Evolutionary conservation across 2,888 invertebrate species (phyloP).

Genomic region (Orthonychiurus folsomi): DNA sequence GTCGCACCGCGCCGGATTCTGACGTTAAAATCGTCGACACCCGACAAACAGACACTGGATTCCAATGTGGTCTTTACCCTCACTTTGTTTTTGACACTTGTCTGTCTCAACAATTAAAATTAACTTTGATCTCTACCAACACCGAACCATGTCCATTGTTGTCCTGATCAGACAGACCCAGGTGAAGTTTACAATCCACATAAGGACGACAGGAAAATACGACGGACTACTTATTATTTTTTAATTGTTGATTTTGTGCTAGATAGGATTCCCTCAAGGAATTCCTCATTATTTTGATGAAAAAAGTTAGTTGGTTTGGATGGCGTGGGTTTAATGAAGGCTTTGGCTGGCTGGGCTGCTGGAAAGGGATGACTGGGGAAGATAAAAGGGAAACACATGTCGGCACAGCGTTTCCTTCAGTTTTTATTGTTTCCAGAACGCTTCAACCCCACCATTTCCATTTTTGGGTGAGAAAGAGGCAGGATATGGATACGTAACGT

Average conservation of each 20-base stretch:
- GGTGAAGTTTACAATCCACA: no score
- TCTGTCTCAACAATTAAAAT: no score
- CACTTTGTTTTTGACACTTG: neutral
- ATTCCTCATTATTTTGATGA: neutral
- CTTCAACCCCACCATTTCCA: constrained; percentile 1
- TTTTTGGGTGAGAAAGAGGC: neutral
- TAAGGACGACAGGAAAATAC: no score
- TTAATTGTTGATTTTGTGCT: no score
- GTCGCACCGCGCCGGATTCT: neutral
- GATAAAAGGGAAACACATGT: neutral
- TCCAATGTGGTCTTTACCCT: neutral
- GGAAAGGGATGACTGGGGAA: neutral
- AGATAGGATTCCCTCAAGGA: neutral
- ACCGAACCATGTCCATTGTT: no score
- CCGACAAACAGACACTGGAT: neutral
- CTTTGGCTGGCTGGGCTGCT: neutral
- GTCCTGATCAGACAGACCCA: no score
- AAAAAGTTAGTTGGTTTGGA: no score
- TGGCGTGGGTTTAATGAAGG: neutral
- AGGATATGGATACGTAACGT: neutral
- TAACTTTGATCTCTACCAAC: no score
- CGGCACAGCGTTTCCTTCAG: neutral
- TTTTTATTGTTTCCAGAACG: neutral
- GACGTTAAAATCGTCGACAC: neutral
- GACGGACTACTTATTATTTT: no score